A percentile compares a stretch with the other conserved stretches of the same genome.
Conservation (phyloP, 2,797 vertebrate species). For the Sebastes paucispinis region DNA sequence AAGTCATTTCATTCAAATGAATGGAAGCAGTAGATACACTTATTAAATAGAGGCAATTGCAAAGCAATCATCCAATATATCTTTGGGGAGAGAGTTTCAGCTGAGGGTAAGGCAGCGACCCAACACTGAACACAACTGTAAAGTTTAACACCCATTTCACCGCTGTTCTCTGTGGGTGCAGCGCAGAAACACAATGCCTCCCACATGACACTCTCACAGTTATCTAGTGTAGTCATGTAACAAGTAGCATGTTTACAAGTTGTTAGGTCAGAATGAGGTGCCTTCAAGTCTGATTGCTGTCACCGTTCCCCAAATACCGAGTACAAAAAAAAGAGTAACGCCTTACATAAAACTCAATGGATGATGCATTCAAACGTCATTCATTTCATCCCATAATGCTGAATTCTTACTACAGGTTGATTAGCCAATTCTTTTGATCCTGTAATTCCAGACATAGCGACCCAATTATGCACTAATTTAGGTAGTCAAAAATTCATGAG, state of each 20-base stretch:
- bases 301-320: conserved; percentile 57
- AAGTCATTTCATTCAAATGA: conserved; percentile 74
- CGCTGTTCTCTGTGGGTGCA: background rate
- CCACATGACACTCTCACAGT: background rate
- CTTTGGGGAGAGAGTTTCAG: conserved; percentile 53
- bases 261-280: background rate
- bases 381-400: background rate
- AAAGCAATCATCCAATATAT: conserved; percentile 75
- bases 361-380: background rate
- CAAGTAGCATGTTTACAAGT: background rate
- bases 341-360: conserved; percentile 7
- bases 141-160: conserved; percentile 19
- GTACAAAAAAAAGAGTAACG: conserved; percentile 17
- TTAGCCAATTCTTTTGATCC: background rate
- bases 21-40: conserved; percentile 64
- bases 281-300: conserved; percentile 19
- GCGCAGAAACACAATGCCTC: background rate
- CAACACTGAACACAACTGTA: conserved; percentile 1
- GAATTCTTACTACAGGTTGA: background rate
- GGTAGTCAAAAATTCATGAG: background rate
- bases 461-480: background rate
- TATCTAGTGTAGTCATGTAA: background rate
- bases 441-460: background rate
- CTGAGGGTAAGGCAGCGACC: conserved; percentile 30
- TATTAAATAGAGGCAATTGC: conserved; percentile 79